Evolutionary conservation across 2,888 invertebrate genomes (phyloP), one percentile per base, ranked within the genome.

Genomic region (Sarcophaga subvicina): DNA sequence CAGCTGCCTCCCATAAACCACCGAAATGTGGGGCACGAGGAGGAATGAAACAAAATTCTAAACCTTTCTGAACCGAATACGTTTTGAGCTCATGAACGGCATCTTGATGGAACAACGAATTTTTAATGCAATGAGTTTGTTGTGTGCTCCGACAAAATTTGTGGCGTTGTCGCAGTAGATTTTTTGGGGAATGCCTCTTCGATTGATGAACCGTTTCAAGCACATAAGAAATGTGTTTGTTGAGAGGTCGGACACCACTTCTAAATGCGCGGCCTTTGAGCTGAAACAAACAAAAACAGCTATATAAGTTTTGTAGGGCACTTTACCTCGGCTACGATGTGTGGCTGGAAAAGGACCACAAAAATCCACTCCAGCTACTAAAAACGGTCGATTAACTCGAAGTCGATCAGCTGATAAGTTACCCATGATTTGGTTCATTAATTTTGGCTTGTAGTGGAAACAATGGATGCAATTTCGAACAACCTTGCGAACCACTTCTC

Each of bases 341-440:
- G 83, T 8, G 88, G 71, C 63, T 83, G 76, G 86, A 88, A 72
- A 88, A 87, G 6, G 86, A 83, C 20, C 71, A 60, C 25, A 80
- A 5, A 12, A 88, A 59, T 73, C 59, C 72, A 11, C 84, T 85
- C 25, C 78, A 82, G n/a, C 83, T 80, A 14, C 75, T 79, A 27
- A 87, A 86, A 47, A 49, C 11, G 49, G 49, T 14, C 14, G 49
- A 49, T 14, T 49, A 49, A 37, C 37, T 14, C 14, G 49, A 14
- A 49, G 12, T 14, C 49, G 49, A 14, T 49, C 49, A 11, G 11
- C 4, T 49, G 12, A 14, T 14, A 49, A 14, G 49, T 12, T 49
- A 14, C 49, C 49, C 49, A 49, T 49, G 14, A 49, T 14, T 49
- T 12, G 49, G 22, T 22, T 22, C 2, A 2, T 12, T 4, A 49